Conservation (phyloP, 2,797 vertebrate species). For the Danio albolineatus region DNA sequence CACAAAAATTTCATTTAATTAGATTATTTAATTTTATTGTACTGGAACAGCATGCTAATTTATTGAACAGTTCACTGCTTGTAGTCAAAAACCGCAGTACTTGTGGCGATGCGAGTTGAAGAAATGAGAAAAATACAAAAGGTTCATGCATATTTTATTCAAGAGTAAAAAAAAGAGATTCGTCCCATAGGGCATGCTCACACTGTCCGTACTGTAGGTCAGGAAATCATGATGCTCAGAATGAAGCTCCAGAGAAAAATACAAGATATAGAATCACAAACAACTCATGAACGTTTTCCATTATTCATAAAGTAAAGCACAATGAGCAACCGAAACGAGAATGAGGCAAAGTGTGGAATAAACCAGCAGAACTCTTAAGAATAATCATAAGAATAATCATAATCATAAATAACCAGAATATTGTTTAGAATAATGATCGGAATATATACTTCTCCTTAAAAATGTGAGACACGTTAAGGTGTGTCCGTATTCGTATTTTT, state of each 20-base stretch:
- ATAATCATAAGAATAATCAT: conserved; percentile 71
- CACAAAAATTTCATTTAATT: too few relatives aligned
- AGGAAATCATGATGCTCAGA: conserved; percentile 71
- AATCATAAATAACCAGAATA: conserved; percentile 80
- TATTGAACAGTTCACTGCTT: not conserved
- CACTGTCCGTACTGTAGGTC: conserved; percentile 81
- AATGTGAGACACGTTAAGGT: conserved; percentile 71
- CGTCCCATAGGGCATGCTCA: conserved; percentile 87
- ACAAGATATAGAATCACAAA: conserved; percentile 68
- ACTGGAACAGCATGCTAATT: not conserved
- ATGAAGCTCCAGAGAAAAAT: conserved; percentile 65
- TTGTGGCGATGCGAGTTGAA: not conserved
- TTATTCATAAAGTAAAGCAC: conserved; percentile 79
- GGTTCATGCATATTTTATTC: conserved; percentile 91
- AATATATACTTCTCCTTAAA: conserved; percentile 75
- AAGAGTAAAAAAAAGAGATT: conserved; percentile 89
- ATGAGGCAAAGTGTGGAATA: conserved; percentile 74
- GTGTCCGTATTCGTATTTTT: conserved; percentile 68
- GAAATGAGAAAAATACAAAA: conserved; percentile 64
- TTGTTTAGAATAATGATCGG: conserved; percentile 72
- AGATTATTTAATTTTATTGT: too few relatives aligned
- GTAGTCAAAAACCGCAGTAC: not conserved
- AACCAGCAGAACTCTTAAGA: conserved; percentile 79
- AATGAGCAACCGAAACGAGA: conserved; percentile 77
- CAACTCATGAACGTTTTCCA: conserved; percentile 58